A percentile compares a stretch with the other conserved stretches of the same genome.
phyloP scores from a whole-genome alignment of 2,888 invertebrate genomes.

The Sphaerophoria rueppellii region DNA sequence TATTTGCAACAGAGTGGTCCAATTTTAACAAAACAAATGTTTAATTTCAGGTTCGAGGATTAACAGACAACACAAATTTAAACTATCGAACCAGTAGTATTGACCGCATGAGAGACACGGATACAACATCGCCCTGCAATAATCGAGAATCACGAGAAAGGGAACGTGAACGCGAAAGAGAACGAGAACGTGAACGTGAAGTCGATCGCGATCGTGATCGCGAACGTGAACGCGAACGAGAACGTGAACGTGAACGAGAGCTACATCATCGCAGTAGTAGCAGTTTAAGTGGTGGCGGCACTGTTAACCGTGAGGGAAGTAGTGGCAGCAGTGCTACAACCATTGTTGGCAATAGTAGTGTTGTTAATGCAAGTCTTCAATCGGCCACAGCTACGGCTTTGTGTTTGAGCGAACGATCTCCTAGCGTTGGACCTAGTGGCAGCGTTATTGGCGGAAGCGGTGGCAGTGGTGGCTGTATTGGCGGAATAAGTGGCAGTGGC shows the following conservation, averaged over 20 bases:
- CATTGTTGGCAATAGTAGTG: conserved; percentile 77
- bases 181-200: conserved; percentile 76
- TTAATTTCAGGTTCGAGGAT: conserved; percentile 85
- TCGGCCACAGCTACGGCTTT: conserved; percentile 78
- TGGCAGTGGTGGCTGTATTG: conserved; percentile 75
- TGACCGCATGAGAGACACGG: conserved; percentile 82
- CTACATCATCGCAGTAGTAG: conserved; percentile 81
- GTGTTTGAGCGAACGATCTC: conserved; percentile 81
- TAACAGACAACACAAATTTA: conserved; percentile 91
- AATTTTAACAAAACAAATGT: not conserved
- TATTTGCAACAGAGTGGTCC: not conserved
- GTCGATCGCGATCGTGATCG: conserved; percentile 79
- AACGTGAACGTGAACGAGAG: conserved; percentile 78
- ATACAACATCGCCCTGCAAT: conserved; percentile 80
- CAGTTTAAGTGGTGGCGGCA: conserved; percentile 79
- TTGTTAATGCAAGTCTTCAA: conserved; percentile 78
- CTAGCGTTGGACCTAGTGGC: conserved; percentile 80
- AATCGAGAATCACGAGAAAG: conserved; percentile 75
- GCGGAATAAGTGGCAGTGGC: conserved; percentile 72
- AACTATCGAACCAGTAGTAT: conserved; percentile 82
- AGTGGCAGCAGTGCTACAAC: conserved; percentile 76
- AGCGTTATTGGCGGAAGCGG: conserved; percentile 77
- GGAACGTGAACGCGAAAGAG: conserved; percentile 79
- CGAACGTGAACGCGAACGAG: conserved; percentile 77
- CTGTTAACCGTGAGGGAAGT: conserved; percentile 73